phyloP scores from a whole-genome alignment of 1,140 invertebrate species.

The Lordiphosa collinella region DNA sequence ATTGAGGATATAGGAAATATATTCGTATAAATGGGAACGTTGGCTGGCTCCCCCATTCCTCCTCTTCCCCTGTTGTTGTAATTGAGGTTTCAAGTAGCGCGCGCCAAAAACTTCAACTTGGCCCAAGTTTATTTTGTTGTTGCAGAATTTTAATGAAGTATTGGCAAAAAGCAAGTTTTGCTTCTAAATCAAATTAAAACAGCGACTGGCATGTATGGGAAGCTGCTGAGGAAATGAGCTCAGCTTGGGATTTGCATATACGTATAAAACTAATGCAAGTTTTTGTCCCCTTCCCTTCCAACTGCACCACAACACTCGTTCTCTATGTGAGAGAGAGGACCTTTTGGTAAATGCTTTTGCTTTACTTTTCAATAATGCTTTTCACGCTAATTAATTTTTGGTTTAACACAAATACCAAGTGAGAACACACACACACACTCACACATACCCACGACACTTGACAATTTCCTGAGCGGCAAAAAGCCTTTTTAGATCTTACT shows the following conservation, averaged over 20 bases:
- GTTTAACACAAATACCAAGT: constrained; percentile 44
- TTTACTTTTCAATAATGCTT: constrained; percentile 65
- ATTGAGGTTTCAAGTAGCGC: constrained; percentile 67
- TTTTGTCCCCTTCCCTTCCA: constrained; percentile 34
- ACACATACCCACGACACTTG: constrained; percentile 29
- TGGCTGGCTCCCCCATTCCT: neutral
- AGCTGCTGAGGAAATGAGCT: constrained; percentile 56
- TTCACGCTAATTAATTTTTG: constrained; percentile 77
- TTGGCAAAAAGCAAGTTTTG: constrained; percentile 60
- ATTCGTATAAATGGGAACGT: constrained; percentile 38
- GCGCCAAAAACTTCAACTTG: neutral
- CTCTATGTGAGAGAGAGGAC: neutral
- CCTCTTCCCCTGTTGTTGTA: constrained; percentile 35
- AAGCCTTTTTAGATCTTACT: constrained; percentile 16
- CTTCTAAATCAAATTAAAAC: constrained; percentile 75
- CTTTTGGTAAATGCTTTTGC: constrained; percentile 40
- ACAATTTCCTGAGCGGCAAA: constrained; percentile 58
- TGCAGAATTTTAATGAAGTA: constrained; percentile 73
- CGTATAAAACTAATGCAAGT: constrained; percentile 68
- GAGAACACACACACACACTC: constrained; percentile 21
- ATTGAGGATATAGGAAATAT: constrained; percentile 53
- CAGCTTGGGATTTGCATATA: constrained; percentile 13
- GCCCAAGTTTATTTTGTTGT: constrained; percentile 69
- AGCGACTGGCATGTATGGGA: constrained; percentile 16
- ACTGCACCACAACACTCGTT: neutral